Base-by-base conservation (phyloP, 2,113 vertebrate species). In the Cichladusa arquata region DNA sequence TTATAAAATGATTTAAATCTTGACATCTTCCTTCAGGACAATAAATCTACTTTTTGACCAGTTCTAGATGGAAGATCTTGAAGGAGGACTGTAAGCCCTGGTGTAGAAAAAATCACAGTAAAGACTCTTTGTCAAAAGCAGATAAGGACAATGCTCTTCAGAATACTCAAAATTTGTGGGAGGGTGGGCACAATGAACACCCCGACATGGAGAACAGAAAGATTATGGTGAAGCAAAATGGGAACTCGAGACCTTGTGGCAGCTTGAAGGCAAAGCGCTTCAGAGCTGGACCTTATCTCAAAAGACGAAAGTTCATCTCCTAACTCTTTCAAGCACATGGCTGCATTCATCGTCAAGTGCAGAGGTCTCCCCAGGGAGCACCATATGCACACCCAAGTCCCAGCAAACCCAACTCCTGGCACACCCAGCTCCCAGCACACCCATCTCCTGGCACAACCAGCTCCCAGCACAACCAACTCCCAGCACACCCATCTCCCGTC, bases 331-430 rank as follows among this genome's bases (percentile, higher is more conserved):
- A 36, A 56, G 9, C 1, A 11, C 20, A 29, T 2, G 10, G 2
- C 19, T 61, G 16, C 4, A 11, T 8, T 76, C 10, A 25, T 34
- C 0, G 0, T 34, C 12, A 17, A 14, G 11, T 11, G 19, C 9
- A 2, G 1, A 74, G 3, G 36, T 64, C 10, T 81, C 3, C 5
- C 5, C 3, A n/a, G 38, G 23, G 28, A 67, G 12, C 15, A 71
- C 29, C 33, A 20, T 5, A n/a, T 5, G 16, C 42, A 44, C 42
- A 44, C 16, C 16, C 42, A 44, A 6, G 3, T 17, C 42, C 42
- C 42, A 17, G 16, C 42, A 42, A 16, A 42, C 7, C 42, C 40
- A 14, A 14, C 16, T 42, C 42, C 42, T 8, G 8, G 18, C 44
- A 44, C 44, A 19, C 8, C 42, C 42, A 44, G 16, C 42, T 44